Evolutionary conservation across 2,888 invertebrate species (phyloP), one percentile per base, ranked within the genome.

Genomic region (Hemithea aestivaria): DNA sequence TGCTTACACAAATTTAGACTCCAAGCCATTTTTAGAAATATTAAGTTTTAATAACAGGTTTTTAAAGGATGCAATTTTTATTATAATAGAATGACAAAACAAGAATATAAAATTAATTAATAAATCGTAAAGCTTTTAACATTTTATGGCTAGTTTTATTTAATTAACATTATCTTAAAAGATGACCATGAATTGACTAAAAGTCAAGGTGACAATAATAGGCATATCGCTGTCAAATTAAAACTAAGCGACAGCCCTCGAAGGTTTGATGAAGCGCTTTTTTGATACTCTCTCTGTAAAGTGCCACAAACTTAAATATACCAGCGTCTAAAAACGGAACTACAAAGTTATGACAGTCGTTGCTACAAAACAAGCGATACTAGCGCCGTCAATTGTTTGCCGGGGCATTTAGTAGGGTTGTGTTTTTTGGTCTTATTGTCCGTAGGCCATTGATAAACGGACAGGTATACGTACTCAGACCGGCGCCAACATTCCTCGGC

Each of bases 381-480:
- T n/a, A n/a, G n/a, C n/a, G n/a, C n/a, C n/a, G n/a, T n/a, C n/a
- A n/a, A n/a, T n/a, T n/a, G n/a, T n/a, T n/a, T n/a, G n/a, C n/a
- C n/a, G n/a, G n/a, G n/a, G n/a, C n/a, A n/a, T n/a, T n/a, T n/a
- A n/a, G n/a, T n/a, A n/a, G n/a, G n/a, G 72, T 56, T 59, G 68
- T 70, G 48, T 71, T 73, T 80, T 77, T 76, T 78, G 61, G 43
- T 63, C 75, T 81, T 77, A 76, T 85, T 83, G 79, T 77, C 73
- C 76, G 65, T 68, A 76, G 80, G 68, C 82, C 87, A 87, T 87
- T 85, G 87, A 87, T 85, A 87, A 85, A 84, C 76, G 79, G 78
- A 87, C 87, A 85, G 85, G 85, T 85, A 87, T 83, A 82, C 78
- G 82, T 84, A 85, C 85, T 85, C 85, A 84, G 85, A 83, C 84